Percentiles rank a stretch among this genome's conserved stretches.
These are phyloP conservation scores for Manis crassicaudata DNA, from an alignment of 2,797 vertebrate genomes.

Conservation along the genomic window DNA sequence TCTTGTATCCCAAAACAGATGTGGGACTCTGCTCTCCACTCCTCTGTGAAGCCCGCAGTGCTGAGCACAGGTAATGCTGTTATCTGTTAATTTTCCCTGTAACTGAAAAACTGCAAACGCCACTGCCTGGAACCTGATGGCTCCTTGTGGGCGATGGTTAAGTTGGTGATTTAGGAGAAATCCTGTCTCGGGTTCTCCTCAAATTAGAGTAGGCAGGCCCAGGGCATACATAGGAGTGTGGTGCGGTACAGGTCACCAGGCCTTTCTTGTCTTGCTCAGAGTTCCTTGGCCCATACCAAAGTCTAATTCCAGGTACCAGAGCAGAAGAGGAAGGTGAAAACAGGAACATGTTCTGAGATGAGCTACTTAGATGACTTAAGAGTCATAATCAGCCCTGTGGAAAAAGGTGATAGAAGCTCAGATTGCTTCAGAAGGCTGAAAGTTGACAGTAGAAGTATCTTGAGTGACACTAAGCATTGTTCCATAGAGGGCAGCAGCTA, in stretches of 20 bases:
- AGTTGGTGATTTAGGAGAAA: not conserved
- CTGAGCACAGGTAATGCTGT: not conserved
- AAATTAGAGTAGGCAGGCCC: not conserved
- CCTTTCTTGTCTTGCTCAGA: not conserved
- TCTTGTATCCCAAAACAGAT: not conserved
- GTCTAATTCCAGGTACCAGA: not conserved
- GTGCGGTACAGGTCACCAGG: rapidly evolving
- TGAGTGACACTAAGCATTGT: not conserved
- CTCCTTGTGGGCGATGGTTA: not conserved
- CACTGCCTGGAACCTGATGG: not conserved
- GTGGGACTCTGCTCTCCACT: not conserved
- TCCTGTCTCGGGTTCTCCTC: not conserved
- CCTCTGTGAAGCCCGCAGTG: not conserved
- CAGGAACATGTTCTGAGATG: not conserved
- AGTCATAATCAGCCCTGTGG: not conserved
- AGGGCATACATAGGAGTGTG: not conserved
- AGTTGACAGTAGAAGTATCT: not conserved
- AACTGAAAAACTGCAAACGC: not conserved
- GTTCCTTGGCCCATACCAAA: not conserved
- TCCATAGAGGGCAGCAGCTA: not conserved
- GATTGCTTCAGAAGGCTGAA: not conserved
- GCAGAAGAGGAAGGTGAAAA: not conserved
- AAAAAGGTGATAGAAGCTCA: not conserved
- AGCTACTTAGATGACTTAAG: not conserved
- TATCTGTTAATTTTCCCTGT: not conserved